phyloP scores from a whole-genome alignment of 1,140 invertebrate genomes.

The Hylaeus anthracinus region DNA sequence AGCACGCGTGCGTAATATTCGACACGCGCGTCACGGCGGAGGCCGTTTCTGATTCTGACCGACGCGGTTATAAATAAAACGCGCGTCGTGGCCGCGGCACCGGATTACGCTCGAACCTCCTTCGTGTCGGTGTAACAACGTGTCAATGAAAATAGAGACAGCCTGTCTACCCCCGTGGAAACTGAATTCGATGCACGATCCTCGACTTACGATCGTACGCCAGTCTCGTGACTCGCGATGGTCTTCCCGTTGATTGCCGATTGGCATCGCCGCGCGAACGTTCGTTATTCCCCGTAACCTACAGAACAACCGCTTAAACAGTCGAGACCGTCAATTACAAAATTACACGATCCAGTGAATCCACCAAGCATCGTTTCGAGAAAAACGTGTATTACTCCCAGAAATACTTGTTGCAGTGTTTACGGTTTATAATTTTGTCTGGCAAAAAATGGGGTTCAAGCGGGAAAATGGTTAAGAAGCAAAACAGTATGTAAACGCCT shows the following conservation, averaged over 20 bases:
- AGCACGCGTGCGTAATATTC: constrained; percentile 62
- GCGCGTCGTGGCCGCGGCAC: constrained; percentile 41
- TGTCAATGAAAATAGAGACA: constrained; percentile 64
- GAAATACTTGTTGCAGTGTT: too few species aligned
- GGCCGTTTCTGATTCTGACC: constrained; percentile 44
- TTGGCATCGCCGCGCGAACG: too few species aligned
- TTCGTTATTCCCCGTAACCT: neutral
- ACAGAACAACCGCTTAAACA: neutral
- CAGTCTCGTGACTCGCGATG: neutral
- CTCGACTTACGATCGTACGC: neutral
- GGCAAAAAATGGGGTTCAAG: too few species aligned
- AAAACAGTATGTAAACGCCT: too few species aligned
- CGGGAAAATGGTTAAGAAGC: too few species aligned
- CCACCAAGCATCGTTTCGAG: too few species aligned
- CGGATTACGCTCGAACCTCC: constrained; percentile 45
- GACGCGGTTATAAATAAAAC: constrained; percentile 63
- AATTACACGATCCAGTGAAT: too few species aligned
- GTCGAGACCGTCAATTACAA: too few species aligned
- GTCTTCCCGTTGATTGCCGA: neutral
- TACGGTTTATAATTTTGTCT: too few species aligned
- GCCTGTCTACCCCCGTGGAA: constrained; percentile 36
- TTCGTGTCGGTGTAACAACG: constrained; percentile 53
- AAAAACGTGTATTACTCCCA: too few species aligned
- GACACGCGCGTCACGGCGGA: constrained; percentile 61
- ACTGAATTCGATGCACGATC: constrained; percentile 11